Evolutionary conservation across 2,797 vertebrate species (phyloP).

Genomic region (Microhierax caerulescens): DNA sequence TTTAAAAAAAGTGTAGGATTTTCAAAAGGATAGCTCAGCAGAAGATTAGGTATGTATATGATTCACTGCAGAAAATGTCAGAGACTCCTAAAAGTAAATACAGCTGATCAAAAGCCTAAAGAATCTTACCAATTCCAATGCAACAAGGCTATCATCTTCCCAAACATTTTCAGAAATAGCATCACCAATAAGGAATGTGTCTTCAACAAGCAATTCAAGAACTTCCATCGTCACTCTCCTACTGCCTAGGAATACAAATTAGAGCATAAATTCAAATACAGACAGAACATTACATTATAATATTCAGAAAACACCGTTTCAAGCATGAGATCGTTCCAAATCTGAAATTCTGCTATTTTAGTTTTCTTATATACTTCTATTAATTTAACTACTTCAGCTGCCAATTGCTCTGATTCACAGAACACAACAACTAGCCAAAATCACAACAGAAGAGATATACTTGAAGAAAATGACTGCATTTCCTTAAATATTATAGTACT

Average conservation of each 20-base stretch:
- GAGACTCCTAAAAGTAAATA: not conserved
- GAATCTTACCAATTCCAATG: slow-evolving; percentile 88
- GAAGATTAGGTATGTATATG: not conserved
- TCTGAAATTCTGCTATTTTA: not conserved
- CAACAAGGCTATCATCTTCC: slow-evolving; percentile 92
- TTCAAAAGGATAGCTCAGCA: not conserved
- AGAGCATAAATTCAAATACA: not conserved
- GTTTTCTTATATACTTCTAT: not conserved
- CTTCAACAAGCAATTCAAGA: slow-evolving; percentile 87
- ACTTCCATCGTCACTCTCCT: slow-evolving; percentile 82
- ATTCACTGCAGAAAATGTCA: not conserved
- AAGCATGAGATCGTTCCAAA: not conserved
- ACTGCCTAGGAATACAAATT: slow-evolving; percentile 76
- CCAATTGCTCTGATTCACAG: not conserved
- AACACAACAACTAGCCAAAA: not conserved
- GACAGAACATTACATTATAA: not conserved
- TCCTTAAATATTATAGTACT: not conserved
- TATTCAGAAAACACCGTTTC: not conserved
- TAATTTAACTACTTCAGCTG: not conserved
- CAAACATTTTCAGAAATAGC: slow-evolving; percentile 89
- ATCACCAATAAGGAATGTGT: slow-evolving; percentile 83
- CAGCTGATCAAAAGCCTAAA: not conserved
- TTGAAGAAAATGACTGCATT: not conserved
- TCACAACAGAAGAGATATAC: not conserved
- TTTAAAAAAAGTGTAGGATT: not conserved